Evolutionary conservation across 2,888 invertebrate species (phyloP), one percentile per base, ranked within the genome.

Genomic region (Rotaria sp.): DNA sequence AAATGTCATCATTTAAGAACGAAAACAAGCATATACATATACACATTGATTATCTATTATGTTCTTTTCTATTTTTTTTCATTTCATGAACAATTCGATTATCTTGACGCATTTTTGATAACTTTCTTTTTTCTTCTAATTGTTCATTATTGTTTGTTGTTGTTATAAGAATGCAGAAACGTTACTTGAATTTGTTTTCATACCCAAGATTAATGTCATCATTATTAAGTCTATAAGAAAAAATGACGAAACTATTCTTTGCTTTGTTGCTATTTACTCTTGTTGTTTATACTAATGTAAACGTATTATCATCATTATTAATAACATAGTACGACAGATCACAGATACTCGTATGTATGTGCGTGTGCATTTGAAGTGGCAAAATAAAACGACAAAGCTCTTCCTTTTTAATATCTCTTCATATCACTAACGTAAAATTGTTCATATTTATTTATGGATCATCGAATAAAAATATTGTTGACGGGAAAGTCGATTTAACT

Each of bases 21-120:
- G 15, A 24, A 11, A 67, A 35, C 21, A 67, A 67, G 35, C 67
- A 67, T 38, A 67, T 35, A 67, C 35, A 67, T 67, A 18, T 35
- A 67, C 67, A 67, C 67, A 38, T 67, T 35, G 67, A 67, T 67
- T 21, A 18, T 67, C 67, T 67, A 21, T 67, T 67, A 67, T 67
- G 35, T 67, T 67, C 67, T 67, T 35, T 7, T 67, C 2, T 4
- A n/a, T 18, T 67, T 67, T n/a, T 38, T 67, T 35, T 35, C 35
- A 67, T 35, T 8, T 21, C 21, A 38, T 67, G 67, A 35, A 18
- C 35, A 18, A 21, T 38, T 67, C 67, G 18, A 35, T 67, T 35
- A 67, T 67, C 67, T 67, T 18, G 67, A 26, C 67, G 35, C 67
- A 67, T 35, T 67, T 67, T 67, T 67, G 67, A 38, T 67, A 67